phyloP scores from a whole-genome alignment of 1,140 invertebrate species.

The Sycophaga agraensis region DNA sequence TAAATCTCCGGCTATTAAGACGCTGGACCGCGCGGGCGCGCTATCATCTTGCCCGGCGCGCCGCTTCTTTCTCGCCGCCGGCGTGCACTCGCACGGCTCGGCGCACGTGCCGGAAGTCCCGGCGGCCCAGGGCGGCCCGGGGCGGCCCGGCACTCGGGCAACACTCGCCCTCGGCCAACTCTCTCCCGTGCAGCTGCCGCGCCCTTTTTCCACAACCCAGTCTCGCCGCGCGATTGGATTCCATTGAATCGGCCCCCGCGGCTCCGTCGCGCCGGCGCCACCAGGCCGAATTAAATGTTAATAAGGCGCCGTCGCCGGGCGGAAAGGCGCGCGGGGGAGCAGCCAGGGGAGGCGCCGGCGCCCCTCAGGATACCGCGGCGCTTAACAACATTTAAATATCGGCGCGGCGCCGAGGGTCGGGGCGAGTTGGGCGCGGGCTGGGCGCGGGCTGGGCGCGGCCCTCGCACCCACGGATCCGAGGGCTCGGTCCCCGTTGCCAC shows the following conservation, averaged over 20 bases:
- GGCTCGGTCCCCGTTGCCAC: conserved; percentile 23
- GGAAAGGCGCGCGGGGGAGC: background rate
- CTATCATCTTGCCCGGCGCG: background rate
- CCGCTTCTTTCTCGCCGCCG: background rate
- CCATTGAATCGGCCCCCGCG: background rate
- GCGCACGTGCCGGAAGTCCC: background rate
- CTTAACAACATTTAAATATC: conserved; percentile 46
- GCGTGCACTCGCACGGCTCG: background rate
- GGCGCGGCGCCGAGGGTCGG: conserved; percentile 36
- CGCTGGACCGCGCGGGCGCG: conserved; percentile 27
- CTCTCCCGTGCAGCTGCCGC: background rate
- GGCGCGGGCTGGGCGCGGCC: too few relatives aligned
- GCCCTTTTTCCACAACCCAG: background rate
- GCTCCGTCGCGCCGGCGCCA: background rate
- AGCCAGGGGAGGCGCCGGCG: background rate
- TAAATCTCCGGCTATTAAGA: conserved; percentile 58
- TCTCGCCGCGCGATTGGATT: background rate
- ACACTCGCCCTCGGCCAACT: background rate
- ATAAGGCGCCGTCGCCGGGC: background rate
- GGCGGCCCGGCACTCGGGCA: too few relatives aligned
- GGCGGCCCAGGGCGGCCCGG: too few relatives aligned
- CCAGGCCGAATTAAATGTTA: conserved; percentile 22
- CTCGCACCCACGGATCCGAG: too few relatives aligned
- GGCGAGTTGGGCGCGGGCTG: too few relatives aligned
- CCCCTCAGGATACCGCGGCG: conserved; percentile 8